Conservation (phyloP, 30 jellyfish, hydroid and myxozoan species). For the Calvadosia cruxmelitensis region DNA sequence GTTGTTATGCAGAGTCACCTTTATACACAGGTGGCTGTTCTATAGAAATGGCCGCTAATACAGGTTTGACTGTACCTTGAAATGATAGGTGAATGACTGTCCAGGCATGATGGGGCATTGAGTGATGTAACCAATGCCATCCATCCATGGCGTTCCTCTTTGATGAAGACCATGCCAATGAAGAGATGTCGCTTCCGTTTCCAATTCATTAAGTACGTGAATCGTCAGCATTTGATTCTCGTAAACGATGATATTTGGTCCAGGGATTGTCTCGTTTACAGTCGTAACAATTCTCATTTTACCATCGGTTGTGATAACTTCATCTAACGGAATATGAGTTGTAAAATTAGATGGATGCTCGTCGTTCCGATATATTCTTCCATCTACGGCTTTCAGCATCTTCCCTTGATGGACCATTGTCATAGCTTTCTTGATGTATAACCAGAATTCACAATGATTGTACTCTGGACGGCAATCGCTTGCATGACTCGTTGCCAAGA, state of each 20-base stretch:
- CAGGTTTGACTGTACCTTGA: no score
- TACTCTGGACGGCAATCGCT: no score
- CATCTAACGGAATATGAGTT: slow-evolving; percentile 40
- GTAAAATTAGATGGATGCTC: slow-evolving; percentile 82
- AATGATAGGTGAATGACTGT: slow-evolving; percentile 75
- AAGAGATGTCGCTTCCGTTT: slow-evolving; percentile 65
- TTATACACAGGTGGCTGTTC: no score
- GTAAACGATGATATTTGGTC: slow-evolving; percentile 81
- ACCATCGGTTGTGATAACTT: slow-evolving; percentile 81
- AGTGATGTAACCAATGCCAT: slow-evolving; percentile 84
- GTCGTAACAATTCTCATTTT: slow-evolving; percentile 63
- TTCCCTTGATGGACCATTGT: slow-evolving; percentile 69
- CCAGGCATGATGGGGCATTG: slow-evolving; percentile 96
- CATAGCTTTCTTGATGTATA: slow-evolving; percentile 48
- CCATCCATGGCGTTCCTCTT: slow-evolving; percentile 85
- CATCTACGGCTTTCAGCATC: slow-evolving; percentile 66
- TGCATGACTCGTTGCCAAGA: no score
- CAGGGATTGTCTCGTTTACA: slow-evolving; percentile 75
- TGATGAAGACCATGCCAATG: slow-evolving; percentile 94
- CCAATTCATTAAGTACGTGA: slow-evolving; percentile 52
- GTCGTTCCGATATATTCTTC: slow-evolving; percentile 35
- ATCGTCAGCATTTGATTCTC: slow-evolving; percentile 74
- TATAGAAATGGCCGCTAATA: no score
- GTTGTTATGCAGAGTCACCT: no score
- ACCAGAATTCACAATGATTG: slow-evolving; percentile 89